Conservation (phyloP, 2,888 invertebrate species). For the Limnephilus auricula region DNA sequence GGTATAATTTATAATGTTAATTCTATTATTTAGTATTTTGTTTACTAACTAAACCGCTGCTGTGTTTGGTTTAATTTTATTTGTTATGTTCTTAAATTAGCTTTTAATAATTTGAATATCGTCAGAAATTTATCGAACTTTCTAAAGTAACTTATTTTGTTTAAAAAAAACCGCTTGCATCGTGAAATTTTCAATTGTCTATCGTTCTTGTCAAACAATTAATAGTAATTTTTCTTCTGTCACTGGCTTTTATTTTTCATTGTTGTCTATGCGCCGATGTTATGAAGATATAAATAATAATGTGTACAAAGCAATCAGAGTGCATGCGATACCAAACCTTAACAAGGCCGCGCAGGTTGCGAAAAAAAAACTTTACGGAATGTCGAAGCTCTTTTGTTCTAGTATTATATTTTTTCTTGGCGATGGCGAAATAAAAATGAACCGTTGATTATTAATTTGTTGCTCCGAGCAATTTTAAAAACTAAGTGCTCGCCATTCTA, state of each 20-base stretch:
- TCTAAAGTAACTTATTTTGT: not conserved
- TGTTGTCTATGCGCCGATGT: not conserved
- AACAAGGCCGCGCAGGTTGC: conserved; percentile 21
- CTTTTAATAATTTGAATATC: not conserved
- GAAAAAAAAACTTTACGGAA: conserved; percentile 14
- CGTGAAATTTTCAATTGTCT: not conserved
- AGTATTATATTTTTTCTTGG: conserved; percentile 12
- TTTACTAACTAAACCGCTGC: not conserved
- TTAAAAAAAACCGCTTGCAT: too few species aligned
- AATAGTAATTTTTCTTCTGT: conserved; percentile 27
- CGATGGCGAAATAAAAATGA: conserved; percentile 2
- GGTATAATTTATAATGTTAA: not conserved
- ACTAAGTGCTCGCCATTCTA: not conserved
- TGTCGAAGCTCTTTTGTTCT: conserved; percentile 28
- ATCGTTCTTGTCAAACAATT: not conserved
- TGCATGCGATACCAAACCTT: not conserved
- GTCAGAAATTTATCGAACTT: not conserved
- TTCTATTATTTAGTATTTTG: not conserved
- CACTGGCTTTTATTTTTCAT: conserved; percentile 4
- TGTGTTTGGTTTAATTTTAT: not conserved
- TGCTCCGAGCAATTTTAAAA: not conserved
- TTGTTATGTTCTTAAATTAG: not conserved
- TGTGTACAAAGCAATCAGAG: not conserved
- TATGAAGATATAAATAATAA: not conserved
- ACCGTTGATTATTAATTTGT: conserved; percentile 8